Evolutionary conservation across 2,888 invertebrate species (phyloP), one percentile per base, ranked within the genome.

Genomic region (Bibio marci): DNA sequence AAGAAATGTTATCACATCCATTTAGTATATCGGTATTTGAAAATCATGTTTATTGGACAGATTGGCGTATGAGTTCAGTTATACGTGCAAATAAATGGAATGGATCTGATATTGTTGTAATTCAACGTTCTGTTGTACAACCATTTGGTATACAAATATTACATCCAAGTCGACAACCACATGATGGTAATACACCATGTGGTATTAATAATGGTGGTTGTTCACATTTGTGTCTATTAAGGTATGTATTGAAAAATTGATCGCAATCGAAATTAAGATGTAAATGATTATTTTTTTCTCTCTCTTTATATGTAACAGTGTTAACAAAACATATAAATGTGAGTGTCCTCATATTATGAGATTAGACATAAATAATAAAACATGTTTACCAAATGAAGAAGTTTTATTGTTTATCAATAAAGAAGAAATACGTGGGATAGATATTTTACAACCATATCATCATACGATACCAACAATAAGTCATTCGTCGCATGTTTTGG

Each of bases 21-120:
- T 92, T 91, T 66, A 83, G 90, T 35, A 76, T 91, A 45, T 73
- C 85, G 0, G 67, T 90, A 42, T 88, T 80, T 64, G 88, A 82
- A 55, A 77, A 79, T 53, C 76, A 80, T 59, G 77, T 91, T 11
- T 92, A 86, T 64, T 92, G 90, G 88, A 90, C 88, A 0, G 91
- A 92, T 64, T 91, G 92, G 92, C 70, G 86, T 46, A 78, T 78
- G 40, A 86, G 85, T 57, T 78, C 82, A 44, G 81, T 92, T 3
- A 76, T 85, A 48, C 67, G 81, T 52, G 87, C 88, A 25, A 82
- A 83, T 64, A 91, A 91, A 63, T 88, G 83, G 78, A 79, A 79
- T 58, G 85, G 80, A 43, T 71, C 73, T 17, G 76, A 81, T 56
- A 77, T 86, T 3, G 67, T 72, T 42, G 74, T 82, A 13, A 73